A percentile compares a stretch with the other conserved stretches of the same genome.
Evolutionary conservation across 2,113 vertebrate genomes (phyloP).

Genomic region (Antechinus stuartii): DNA sequence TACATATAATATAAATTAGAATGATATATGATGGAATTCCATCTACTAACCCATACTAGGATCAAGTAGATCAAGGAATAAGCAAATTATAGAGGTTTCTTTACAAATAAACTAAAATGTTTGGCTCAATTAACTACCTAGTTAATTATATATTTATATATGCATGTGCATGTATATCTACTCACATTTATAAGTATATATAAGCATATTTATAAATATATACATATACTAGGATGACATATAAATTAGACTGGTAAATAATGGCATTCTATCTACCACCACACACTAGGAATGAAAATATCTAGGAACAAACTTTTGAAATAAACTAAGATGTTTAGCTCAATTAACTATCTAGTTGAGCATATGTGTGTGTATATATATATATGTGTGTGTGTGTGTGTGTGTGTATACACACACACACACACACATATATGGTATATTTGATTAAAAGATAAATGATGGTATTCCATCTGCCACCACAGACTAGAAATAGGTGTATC

Average conservation of each 20-base stretch:
- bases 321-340: background rate
- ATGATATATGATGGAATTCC: background rate
- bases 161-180: background rate
- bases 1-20: background rate
- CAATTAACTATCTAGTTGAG: background rate
- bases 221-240: too few species aligned
- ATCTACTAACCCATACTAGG: background rate
- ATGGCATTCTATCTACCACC: background rate
- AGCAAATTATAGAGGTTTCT: background rate
- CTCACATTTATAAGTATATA: background rate
- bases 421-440: too few species aligned
- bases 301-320: background rate
- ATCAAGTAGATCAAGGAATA: background rate
- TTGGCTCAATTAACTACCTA: background rate
- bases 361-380: too few species aligned
- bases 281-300: background rate
- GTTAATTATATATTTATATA: background rate
- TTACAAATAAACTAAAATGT: background rate
- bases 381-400: too few species aligned
- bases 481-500: too few species aligned
- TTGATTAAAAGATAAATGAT: too few species aligned
- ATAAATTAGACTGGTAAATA: background rate
- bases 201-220: too few species aligned
- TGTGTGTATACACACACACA: too few species aligned
- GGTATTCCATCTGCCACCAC: too few species aligned